A percentile compares a stretch with the other conserved stretches of the same genome.
Evolutionary conservation across 2,113 vertebrate genomes (phyloP).

Genomic region (Sakesphorus luctuosus): DNA sequence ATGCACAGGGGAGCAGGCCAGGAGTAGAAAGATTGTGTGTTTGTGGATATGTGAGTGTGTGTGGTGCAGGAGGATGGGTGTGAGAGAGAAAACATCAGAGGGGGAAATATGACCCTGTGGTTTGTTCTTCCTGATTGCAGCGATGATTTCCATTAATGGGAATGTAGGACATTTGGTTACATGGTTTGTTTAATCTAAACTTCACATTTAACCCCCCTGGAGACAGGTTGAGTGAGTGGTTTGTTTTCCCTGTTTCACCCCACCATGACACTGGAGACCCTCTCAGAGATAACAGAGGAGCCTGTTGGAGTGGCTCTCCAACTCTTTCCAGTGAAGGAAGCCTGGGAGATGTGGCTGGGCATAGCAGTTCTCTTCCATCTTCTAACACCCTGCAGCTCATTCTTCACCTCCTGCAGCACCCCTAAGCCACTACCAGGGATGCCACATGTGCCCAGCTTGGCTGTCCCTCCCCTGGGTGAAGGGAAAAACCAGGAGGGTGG

Average conservation of each 20-base stretch:
- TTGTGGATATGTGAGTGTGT: background rate
- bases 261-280: fast-evolving
- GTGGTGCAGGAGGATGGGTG: background rate
- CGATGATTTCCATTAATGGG: background rate
- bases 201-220: background rate
- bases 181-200: background rate
- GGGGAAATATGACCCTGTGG: background rate
- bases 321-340: fast-evolving
- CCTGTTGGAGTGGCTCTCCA: fast-evolving
- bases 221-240: background rate
- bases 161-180: background rate
- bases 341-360: background rate
- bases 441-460: background rate
- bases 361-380: background rate
- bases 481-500: background rate
- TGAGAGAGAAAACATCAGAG: background rate
- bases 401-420: background rate
- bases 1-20: background rate
- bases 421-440: background rate
- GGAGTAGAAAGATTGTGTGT: background rate
- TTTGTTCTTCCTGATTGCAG: background rate
- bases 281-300: background rate
- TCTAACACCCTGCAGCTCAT: background rate
- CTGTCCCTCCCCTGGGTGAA: background rate
- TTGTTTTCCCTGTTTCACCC: background rate